Evolutionary conservation across 1,140 invertebrate genomes (phyloP).

Genomic region (Hylyphantes graminicola): DNA sequence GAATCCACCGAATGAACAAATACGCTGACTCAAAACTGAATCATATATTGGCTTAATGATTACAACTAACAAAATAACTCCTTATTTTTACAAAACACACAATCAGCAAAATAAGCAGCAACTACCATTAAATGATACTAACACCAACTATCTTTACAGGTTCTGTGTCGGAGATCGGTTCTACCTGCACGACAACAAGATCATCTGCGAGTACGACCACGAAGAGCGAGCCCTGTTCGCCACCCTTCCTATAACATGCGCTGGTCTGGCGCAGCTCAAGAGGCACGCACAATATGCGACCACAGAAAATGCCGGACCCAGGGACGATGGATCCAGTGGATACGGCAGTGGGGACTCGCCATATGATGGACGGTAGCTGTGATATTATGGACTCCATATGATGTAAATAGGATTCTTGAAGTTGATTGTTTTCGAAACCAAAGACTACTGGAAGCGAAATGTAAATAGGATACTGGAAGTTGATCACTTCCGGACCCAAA

Average conservation of each 20-base stretch:
- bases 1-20: no score
- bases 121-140: background rate
- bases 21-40: no score
- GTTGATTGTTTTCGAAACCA: no score
- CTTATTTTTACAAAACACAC: no score
- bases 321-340: constrained; percentile 63
- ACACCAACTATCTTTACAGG: constrained; percentile 72
- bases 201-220: constrained; percentile 93
- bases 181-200: constrained; percentile 93
- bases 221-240: constrained; percentile 90
- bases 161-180: constrained; percentile 95
- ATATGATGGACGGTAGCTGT: constrained; percentile 62
- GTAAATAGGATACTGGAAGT: no score
- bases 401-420: no score
- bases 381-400: no score
- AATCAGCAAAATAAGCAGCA: no score
- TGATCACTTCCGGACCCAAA: no score
- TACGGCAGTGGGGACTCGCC: constrained; percentile 63
- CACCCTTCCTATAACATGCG: constrained; percentile 85
- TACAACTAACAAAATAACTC: no score
- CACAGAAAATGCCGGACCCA: constrained; percentile 11
- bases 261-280: constrained; percentile 70
- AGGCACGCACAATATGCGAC: constrained; percentile 48
- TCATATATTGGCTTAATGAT: no score
- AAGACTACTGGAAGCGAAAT: no score